phyloP scores from a whole-genome alignment of 2,888 invertebrate genomes.

The Gnatocerus cornutus region DNA sequence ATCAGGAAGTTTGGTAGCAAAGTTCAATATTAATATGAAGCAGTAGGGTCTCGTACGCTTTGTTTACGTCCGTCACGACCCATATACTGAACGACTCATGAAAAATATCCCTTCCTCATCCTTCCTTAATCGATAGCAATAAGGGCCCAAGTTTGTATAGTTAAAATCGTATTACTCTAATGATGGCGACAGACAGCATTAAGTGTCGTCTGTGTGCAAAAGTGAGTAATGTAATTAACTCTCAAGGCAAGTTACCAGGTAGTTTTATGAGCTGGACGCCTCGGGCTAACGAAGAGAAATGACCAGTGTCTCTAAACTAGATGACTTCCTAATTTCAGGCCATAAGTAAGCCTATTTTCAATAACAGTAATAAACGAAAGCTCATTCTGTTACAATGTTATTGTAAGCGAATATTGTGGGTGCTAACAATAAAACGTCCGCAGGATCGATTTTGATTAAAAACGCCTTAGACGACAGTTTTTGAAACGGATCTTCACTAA shows the following conservation, averaged over 20 bases:
- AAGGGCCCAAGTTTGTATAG: slow-evolving; percentile 31
- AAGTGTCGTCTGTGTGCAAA: slow-evolving; percentile 33
- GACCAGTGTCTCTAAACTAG: slow-evolving; percentile 10
- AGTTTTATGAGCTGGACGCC: slow-evolving; percentile 24
- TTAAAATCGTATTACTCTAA: slow-evolving; percentile 34
- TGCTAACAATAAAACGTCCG: too few relatives aligned
- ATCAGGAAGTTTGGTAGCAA: slow-evolving; percentile 61
- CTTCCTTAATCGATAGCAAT: slow-evolving; percentile 30
- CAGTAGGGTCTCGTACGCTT: slow-evolving; percentile 50
- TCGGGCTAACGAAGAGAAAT: slow-evolving; percentile 1
- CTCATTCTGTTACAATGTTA: not conserved
- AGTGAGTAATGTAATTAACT: slow-evolving; percentile 28
- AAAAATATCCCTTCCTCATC: slow-evolving; percentile 41
- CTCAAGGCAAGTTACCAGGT: slow-evolving; percentile 25
- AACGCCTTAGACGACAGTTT: too few relatives aligned
- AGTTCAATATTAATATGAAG: slow-evolving; percentile 59
- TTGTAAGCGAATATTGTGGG: not conserved
- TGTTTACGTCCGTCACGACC: slow-evolving; percentile 42
- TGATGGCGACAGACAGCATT: slow-evolving; percentile 36
- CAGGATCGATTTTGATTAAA: too few relatives aligned
- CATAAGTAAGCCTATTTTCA: not conserved
- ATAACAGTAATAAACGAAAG: not conserved
- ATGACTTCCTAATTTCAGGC: slow-evolving; percentile 18
- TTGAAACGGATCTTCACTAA: too few relatives aligned
- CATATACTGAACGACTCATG: slow-evolving; percentile 36